phyloP scores from a whole-genome alignment of 2,888 invertebrate species.

The Brassicogethes aeneus region DNA sequence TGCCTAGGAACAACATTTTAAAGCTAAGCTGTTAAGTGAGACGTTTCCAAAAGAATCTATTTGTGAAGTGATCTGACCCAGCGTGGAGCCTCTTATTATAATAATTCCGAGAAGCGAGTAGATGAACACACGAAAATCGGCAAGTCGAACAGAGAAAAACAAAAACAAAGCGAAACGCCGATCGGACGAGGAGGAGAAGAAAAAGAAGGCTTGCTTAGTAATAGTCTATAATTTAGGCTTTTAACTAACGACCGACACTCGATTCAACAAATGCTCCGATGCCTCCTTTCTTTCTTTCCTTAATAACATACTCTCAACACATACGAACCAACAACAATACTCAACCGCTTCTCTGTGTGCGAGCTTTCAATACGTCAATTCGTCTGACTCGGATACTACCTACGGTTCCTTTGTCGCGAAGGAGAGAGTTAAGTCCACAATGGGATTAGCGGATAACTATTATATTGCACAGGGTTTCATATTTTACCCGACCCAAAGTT shows the following conservation, averaged over 20 bases:
- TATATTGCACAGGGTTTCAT: too few species aligned
- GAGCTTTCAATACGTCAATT: background rate
- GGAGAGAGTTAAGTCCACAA: too few species aligned
- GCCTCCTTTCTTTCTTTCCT: background rate
- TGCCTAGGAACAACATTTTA: too few species aligned
- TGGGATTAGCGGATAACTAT: too few species aligned
- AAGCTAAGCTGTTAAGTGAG: too few species aligned
- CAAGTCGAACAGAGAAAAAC: background rate
- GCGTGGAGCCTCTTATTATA: background rate
- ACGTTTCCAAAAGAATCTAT: too few species aligned
- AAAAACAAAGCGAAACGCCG: background rate
- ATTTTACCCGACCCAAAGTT: too few species aligned
- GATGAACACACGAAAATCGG: background rate
- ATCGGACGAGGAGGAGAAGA: background rate
- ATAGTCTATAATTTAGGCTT: background rate
- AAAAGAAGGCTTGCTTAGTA: background rate
- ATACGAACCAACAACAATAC: background rate
- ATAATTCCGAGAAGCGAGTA: background rate
- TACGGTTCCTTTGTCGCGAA: conserved; percentile 1
- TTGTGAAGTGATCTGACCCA: too few species aligned
- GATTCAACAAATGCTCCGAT: background rate
- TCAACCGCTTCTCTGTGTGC: background rate
- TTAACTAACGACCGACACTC: background rate
- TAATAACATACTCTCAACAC: background rate
- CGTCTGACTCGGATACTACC: background rate